Conservation (phyloP, 2,113 vertebrate species). For the Urocitellus parryii region DNA sequence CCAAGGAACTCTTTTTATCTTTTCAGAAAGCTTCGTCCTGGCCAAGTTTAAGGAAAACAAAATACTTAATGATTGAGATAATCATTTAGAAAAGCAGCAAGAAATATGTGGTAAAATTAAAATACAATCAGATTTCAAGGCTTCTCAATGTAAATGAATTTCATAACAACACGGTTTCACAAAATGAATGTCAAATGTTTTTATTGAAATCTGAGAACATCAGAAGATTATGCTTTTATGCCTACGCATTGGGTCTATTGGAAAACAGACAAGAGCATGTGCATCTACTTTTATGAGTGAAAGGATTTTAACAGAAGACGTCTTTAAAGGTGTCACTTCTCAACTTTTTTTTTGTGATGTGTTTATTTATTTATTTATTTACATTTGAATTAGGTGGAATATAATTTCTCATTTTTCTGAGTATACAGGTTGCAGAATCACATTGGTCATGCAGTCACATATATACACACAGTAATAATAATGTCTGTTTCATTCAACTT, state of each 20-base stretch:
- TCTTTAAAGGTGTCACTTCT: not conserved
- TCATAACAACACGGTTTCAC: not conserved
- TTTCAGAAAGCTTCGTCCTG: not conserved
- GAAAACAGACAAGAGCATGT: not conserved
- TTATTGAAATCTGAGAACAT: not conserved
- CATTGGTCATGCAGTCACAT: no score
- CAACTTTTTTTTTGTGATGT: not conserved
- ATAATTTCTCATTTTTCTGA: no score
- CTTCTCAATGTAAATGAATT: not conserved
- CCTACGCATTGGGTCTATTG: not conserved
- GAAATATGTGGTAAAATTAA: not conserved
- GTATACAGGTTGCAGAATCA: no score
- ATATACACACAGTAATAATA: no score
- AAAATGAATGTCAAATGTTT: not conserved
- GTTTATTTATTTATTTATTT: no score
- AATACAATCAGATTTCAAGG: not conserved
- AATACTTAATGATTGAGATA: not conserved
- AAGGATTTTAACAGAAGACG: not conserved
- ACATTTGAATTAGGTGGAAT: no score
- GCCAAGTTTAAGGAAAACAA: not conserved
- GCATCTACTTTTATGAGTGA: not conserved
- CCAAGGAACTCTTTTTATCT: not conserved
- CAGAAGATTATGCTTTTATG: not conserved
- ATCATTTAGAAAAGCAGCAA: not conserved
- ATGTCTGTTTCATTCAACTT: not conserved